Conservation (phyloP, 2,888 invertebrate species). For the Rambutsinella grinnellia region DNA sequence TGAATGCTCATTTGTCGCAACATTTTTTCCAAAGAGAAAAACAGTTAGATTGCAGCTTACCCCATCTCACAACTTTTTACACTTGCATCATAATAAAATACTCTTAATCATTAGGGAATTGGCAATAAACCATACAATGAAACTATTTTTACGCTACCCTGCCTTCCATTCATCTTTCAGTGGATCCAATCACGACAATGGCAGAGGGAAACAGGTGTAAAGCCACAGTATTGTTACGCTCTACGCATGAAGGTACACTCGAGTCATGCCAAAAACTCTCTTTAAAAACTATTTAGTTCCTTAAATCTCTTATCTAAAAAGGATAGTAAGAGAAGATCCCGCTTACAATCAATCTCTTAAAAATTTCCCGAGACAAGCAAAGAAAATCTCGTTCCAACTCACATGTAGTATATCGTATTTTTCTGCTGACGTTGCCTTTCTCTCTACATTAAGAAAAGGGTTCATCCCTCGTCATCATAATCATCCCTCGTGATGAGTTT, state of each 20-base stretch:
- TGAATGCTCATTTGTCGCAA: not conserved
- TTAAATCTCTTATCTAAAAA: not conserved
- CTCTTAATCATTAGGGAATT: not conserved
- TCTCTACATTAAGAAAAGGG: slow-evolving; percentile 20
- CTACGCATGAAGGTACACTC: slow-evolving; percentile 30
- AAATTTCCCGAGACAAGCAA: slow-evolving; percentile 46
- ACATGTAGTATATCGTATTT: no score
- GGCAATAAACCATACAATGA: slow-evolving; percentile 17
- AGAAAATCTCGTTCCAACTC: slow-evolving; percentile 20
- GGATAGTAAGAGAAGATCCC: not conserved
- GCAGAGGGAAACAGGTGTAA: slow-evolving; percentile 46
- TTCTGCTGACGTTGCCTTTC: no score
- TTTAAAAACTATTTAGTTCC: slow-evolving; percentile 21
- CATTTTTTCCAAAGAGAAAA: no score
- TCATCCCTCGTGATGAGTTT: slow-evolving; percentile 28
- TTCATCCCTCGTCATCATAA: slow-evolving; percentile 8
- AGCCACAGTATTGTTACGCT: slow-evolving; percentile 54
- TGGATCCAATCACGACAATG: slow-evolving; percentile 15
- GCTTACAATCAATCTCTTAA: slow-evolving; percentile 33
- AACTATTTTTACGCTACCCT: slow-evolving; percentile 32
- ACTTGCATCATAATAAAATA: no score
- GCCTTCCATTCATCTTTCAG: slow-evolving; percentile 6
- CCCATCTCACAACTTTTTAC: no score
- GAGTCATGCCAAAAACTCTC: slow-evolving; percentile 5
- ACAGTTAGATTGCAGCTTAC: no score